Evolutionary conservation across 2,113 vertebrate species (phyloP), one percentile per base, ranked within the genome.

Genomic region (Aptenodytes patagonicus): DNA sequence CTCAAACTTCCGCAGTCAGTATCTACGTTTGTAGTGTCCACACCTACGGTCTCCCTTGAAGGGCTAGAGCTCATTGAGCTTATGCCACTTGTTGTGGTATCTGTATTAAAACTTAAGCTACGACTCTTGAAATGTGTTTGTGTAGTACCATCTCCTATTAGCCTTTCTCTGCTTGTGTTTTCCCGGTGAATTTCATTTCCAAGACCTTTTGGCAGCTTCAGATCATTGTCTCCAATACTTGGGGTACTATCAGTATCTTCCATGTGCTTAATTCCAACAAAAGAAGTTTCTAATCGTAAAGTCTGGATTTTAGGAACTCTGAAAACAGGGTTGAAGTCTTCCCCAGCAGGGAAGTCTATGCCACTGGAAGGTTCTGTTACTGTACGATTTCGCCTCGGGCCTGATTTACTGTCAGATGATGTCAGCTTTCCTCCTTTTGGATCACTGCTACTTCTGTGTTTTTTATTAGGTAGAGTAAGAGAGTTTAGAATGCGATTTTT

Each of bases 41-140:
- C 98, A 89, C 98, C 98, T 62, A 99, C 99, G 4, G 99, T 99
- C 98, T 99, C 99, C 81, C 99, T 98, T 34, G 99, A 99, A 29
- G 99, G 99, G 96, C 99, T 99, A 54, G 99, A 99, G 96, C 99
- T 99, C 99, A 99, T 99, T 51, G 99, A 99, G 97, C 99, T 99
- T 97, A 99, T 99, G 77, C 99, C 99, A 68, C 99, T 99, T 69
- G 99, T 99, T 40, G 99, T 99, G 40, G 99, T 99, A 98, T 99
- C 99, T 64, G 99, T 99, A 97, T 99, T 99, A 96, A 99, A 99
- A 98, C 99, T 99, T 95, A 99, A 98, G 97, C 99, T 99, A 93
- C 99, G 99, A 91, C 99, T 99, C 98, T 99, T 99, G 97, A 99
- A 99, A 95, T 99, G 99, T 52, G 99, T 98, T 70, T 97, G 98